Evolutionary conservation across 2,113 vertebrate species (phyloP), one percentile per base, ranked within the genome.

Genomic region (Montifringilla adamsi): DNA sequence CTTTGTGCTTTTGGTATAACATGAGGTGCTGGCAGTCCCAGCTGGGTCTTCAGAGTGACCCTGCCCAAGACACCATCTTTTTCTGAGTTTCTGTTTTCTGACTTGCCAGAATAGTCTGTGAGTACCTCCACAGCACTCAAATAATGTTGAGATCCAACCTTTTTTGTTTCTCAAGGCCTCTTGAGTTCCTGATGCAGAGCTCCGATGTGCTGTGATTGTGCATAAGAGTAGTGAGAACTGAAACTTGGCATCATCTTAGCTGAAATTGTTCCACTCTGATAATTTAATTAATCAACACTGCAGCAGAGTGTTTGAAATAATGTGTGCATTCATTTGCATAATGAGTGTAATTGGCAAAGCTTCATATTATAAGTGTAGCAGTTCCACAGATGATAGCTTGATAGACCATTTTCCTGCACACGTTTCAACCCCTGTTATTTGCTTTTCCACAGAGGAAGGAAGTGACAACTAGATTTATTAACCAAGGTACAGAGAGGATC

Each of bases 281-380:
- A 97, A 97, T 97, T 91, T 95, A 96, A 96, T 97, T 97, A 97
- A 94, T 96, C 93, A 94, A 94, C 91, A 90, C 77, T 82, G 90
- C 84, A 76, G 90, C 90, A 78, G 91, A 94, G 95, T 92, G 95
- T 96, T 96, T 95, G 95, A 96, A 95, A 96, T 95, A 97, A 96
- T 94, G 87, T 88, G 95, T 93, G 92, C 70, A 52, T 94, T 96
- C 92, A 93, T 97, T 97, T 96, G 92, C 93, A 97, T 95, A 94
- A 97, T 94, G 90, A 90, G 76, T 96, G 93, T 93, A 97, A 96
- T 89, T 95, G 96, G 79, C 81, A 93, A 86, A 85, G 78, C 93
- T 94, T 96, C 89, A 28, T 86, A 63, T 86, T 92, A 1, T 81
- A 93, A 90, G 87, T 70, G 52, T 87, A 91, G 92, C 70, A 35